These are phyloP conservation scores for Anticlea derivata DNA, from an alignment of 2,888 invertebrate species.

Conservation along the genomic window DNA sequence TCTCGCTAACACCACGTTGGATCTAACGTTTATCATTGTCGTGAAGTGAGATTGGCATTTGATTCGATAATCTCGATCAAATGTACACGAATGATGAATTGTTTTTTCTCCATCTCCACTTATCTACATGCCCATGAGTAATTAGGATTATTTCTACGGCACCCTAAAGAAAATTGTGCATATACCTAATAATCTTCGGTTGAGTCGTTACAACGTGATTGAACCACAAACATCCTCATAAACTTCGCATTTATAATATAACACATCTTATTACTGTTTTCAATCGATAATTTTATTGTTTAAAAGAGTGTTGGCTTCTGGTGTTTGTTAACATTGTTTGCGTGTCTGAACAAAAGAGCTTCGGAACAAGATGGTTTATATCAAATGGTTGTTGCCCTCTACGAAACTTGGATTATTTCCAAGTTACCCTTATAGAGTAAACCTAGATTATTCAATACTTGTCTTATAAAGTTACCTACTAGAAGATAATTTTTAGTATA, in stretches of 20 bases:
- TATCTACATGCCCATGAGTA: no score
- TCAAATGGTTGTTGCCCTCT: conserved; percentile 45
- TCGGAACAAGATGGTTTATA: conserved; percentile 31
- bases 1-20: neutral
- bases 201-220: no score
- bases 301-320: conserved; percentile 32
- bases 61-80: conserved; percentile 1
- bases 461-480: neutral
- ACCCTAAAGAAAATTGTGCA: no score
- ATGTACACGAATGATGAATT: neutral
- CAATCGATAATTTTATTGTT: conserved; percentile 6
- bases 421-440: conserved; percentile 36
- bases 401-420: conserved; percentile 46
- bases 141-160: no score
- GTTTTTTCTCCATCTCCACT: neutral
- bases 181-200: no score
- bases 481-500: no score
- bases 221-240: no score
- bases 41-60: neutral
- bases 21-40: neutral
- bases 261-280: no score
- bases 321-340: conserved; percentile 43
- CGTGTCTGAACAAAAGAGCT: conserved; percentile 32
- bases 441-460: conserved; percentile 20
- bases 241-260: no score